Percentiles rank a stretch among this genome's conserved stretches.
Conservation (phyloP, 2,888 invertebrate genomes). For the Limenitis camilla region DNA sequence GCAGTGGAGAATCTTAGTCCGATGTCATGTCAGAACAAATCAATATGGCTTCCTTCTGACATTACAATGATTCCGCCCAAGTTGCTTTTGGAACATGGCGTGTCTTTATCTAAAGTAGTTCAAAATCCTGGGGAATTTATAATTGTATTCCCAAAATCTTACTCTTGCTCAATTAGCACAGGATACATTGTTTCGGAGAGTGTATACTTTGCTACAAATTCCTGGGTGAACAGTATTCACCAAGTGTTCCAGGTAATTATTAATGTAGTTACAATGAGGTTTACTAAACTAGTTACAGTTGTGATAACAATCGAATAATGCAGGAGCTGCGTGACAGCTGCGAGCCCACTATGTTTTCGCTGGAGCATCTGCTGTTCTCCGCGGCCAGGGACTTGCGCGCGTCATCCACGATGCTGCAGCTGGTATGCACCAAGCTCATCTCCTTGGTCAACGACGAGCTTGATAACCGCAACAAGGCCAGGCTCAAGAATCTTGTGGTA, state of each 20-base stretch:
- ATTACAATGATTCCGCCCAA: constrained; percentile 94
- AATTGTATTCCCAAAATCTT: constrained; percentile 89
- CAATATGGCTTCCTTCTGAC: constrained; percentile 93
- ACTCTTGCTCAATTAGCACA: constrained; percentile 90
- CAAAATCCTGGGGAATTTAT: constrained; percentile 93
- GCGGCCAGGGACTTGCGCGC: constrained; percentile 81
- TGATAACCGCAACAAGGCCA: constrained; percentile 22
- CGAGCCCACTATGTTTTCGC: constrained; percentile 92
- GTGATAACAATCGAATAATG: constrained; percentile 11
- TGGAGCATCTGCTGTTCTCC: constrained; percentile 85
- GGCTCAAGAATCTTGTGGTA: constrained; percentile 16
- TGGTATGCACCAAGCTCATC: constrained; percentile 75
- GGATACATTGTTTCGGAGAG: constrained; percentile 94
- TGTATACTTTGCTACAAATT: constrained; percentile 89
- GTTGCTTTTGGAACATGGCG: constrained; percentile 82
- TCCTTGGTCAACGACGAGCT: constrained; percentile 31
- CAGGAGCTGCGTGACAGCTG: constrained; percentile 88
- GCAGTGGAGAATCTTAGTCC: constrained; percentile 86
- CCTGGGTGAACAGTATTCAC: constrained; percentile 84
- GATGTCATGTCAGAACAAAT: constrained; percentile 85
- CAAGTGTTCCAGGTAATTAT: constrained; percentile 79
- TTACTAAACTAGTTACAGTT: neutral
- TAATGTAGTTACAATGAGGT: too few species aligned
- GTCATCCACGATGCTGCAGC: constrained; percentile 76
- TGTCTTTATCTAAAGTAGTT: constrained; percentile 84